Percentiles rank a stretch among this genome's conserved stretches.
phyloP scores from a whole-genome alignment of 2,888 invertebrate genomes.

The Ormyrus rosae region DNA sequence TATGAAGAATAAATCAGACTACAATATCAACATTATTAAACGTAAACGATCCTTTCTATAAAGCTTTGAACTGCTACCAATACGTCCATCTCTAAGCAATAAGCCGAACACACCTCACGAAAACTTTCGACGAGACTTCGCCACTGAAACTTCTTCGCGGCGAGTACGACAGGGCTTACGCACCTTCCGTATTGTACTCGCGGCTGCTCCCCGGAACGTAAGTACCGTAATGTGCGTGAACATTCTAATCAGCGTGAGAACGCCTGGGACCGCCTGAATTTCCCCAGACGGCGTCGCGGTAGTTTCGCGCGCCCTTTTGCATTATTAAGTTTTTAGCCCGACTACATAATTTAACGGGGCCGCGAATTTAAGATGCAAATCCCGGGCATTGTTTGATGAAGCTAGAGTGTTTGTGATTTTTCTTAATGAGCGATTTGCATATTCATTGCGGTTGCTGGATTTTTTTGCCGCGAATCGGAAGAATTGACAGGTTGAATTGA shows the following conservation, averaged over 20 bases:
- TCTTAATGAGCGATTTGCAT: no score
- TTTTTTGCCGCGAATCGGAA: no score
- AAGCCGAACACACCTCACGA: no score
- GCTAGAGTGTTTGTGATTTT: not conserved
- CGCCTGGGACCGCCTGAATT: not conserved
- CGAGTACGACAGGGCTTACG: not conserved
- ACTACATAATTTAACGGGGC: not conserved
- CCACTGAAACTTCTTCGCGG: not conserved
- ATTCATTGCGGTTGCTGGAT: no score
- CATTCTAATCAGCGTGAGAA: constrained; percentile 9
- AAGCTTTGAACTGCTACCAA: no score
- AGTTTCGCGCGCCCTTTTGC: not conserved
- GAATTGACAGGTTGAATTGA: no score
- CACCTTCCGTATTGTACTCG: not conserved
- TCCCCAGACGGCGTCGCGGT: not conserved
- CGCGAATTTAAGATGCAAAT: not conserved
- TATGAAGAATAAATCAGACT: no score
- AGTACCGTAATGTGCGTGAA: constrained; percentile 16
- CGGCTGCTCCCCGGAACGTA: not conserved
- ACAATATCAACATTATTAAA: no score
- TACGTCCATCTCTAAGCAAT: no score
- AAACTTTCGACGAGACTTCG: no score
- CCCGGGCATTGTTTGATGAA: not conserved
- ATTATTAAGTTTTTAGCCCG: no score
- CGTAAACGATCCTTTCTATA: no score